Conservation (phyloP, 2,888 invertebrate genomes). For the Stenichneumon culpator region DNA sequence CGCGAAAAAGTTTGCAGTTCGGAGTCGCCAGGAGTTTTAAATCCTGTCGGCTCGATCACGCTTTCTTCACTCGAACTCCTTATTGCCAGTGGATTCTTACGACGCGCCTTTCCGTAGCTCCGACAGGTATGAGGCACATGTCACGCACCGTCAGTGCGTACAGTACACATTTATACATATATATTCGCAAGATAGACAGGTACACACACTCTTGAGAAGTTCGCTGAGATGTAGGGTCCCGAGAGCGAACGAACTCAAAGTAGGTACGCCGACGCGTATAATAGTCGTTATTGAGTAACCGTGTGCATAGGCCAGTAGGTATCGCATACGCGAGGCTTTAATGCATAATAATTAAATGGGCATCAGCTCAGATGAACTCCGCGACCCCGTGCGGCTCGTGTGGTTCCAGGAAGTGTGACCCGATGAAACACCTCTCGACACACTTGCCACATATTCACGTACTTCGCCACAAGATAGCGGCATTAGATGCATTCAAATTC, state of each 20-base stretch:
- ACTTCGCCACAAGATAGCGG: background rate
- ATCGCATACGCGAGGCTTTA: slow-evolving; percentile 33
- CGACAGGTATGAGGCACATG: slow-evolving; percentile 35
- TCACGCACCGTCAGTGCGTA: slow-evolving; percentile 53
- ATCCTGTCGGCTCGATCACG: slow-evolving; percentile 61
- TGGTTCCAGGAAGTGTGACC: slow-evolving; percentile 14
- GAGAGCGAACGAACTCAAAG: slow-evolving; percentile 69
- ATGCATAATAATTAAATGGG: slow-evolving; percentile 38
- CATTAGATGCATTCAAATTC: slow-evolving; percentile 1
- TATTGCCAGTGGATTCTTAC: slow-evolving; percentile 42
- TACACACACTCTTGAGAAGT: slow-evolving; percentile 13
- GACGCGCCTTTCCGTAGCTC: slow-evolving; percentile 11
- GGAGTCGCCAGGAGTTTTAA: slow-evolving; percentile 14
- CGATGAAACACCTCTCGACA: slow-evolving; percentile 14
- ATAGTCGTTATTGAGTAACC: slow-evolving; percentile 68
- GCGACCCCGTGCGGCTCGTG: background rate
- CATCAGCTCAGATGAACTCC: slow-evolving; percentile 24
- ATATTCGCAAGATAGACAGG: background rate
- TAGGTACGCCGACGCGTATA: slow-evolving; percentile 60
- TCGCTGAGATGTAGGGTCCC: slow-evolving; percentile 5
- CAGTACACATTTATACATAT: background rate
- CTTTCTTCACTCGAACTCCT: slow-evolving; percentile 68
- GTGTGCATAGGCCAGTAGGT: slow-evolving; percentile 14
- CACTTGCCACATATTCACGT: slow-evolving; percentile 15
- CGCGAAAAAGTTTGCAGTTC: background rate